Evolutionary conservation across 2,888 invertebrate species (phyloP).

Genomic region (Athripsodes cinereus): DNA sequence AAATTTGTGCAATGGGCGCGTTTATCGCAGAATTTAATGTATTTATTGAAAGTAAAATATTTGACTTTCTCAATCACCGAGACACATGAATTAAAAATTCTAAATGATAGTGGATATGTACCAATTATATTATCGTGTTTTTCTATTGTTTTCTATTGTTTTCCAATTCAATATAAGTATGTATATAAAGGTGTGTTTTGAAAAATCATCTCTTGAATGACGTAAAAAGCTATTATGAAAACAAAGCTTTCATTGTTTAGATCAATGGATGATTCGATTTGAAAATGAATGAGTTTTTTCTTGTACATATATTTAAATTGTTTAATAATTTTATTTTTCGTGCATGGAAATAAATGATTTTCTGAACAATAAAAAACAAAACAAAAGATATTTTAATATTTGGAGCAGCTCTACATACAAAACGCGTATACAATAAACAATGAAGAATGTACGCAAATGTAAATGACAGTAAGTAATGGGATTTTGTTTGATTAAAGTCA

Average conservation of each 20-base stretch:
- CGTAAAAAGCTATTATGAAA: neutral
- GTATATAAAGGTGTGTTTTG: neutral
- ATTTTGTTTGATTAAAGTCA: neutral
- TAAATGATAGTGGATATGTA: too few species aligned
- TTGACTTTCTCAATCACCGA: too few species aligned
- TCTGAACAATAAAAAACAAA: neutral
- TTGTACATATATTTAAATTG: neutral
- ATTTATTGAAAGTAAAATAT: too few species aligned
- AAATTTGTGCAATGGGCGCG: too few species aligned
- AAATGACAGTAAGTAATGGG: neutral
- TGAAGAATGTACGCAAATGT: neutral
- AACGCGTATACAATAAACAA: too few species aligned
- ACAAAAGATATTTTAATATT: neutral
- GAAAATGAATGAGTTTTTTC: neutral
- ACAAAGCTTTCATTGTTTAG: neutral
- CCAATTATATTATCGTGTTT: too few species aligned
- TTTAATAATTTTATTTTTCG: too few species aligned
- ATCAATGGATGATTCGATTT: neutral
- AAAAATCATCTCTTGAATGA: neutral
- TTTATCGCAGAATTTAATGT: too few species aligned
- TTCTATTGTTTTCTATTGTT: too few species aligned
- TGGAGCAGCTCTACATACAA: too few species aligned
- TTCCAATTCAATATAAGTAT: neutral
- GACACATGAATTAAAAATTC: too few species aligned
- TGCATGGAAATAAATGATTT: neutral